Percentiles rank a stretch among this genome's conserved stretches.
These are phyloP conservation scores for Xanthorhoe spadicearia DNA, from an alignment of 2,888 invertebrate genomes.

Conservation along the genomic window DNA sequence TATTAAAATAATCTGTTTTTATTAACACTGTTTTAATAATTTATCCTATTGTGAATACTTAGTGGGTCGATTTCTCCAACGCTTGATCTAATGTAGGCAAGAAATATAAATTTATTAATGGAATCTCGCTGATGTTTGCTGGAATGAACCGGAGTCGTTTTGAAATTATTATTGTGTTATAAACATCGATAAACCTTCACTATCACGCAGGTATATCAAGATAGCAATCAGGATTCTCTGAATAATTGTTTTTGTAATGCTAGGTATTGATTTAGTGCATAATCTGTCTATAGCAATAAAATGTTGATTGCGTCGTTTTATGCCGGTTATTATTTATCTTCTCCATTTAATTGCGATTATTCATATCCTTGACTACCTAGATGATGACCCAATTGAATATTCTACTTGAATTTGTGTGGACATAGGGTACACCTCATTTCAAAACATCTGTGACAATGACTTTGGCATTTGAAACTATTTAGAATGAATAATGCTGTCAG, in stretches of 20 bases:
- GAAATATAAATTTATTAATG: background rate
- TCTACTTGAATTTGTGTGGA: constrained; percentile 4
- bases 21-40: constrained; percentile 7
- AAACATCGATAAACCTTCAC: constrained; percentile 12
- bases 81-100: background rate
- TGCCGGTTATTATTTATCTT: constrained; percentile 41
- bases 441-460: background rate
- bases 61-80: constrained; percentile 12
- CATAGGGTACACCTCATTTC: background rate
- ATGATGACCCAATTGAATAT: constrained; percentile 44
- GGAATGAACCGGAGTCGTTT: background rate
- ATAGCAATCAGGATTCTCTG: constrained; percentile 45
- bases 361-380: constrained; percentile 43
- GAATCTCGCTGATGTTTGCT: background rate
- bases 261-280: constrained; percentile 50
- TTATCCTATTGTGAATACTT: constrained; percentile 1
- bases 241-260: constrained; percentile 45
- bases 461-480: constrained; percentile 1
- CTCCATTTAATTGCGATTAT: constrained; percentile 27
- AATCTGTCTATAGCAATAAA: constrained; percentile 45
- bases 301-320: constrained; percentile 49
- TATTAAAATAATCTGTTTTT: constrained; percentile 15
- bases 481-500: constrained; percentile 6
- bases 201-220: constrained; percentile 18
- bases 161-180: constrained; percentile 3